Evolutionary conservation across 2,888 invertebrate genomes (phyloP).

Genomic region (Auanema freiburgensis): DNA sequence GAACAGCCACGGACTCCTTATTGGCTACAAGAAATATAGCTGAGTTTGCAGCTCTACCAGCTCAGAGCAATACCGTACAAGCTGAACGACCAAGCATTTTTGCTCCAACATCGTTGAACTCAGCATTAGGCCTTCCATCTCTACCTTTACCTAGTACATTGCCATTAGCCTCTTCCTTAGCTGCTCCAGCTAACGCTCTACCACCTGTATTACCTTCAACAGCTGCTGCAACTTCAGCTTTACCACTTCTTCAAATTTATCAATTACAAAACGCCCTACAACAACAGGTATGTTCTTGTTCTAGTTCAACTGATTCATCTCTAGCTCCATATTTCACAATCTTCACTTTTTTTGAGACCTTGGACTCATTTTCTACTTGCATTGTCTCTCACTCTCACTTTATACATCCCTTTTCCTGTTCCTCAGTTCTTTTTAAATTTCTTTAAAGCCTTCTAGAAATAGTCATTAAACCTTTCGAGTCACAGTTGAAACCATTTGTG

Average conservation of each 20-base stretch:
- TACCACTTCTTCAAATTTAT: slow-evolving; percentile 38
- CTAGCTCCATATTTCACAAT: no score
- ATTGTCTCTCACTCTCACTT: slow-evolving; percentile 6
- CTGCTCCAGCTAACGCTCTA: slow-evolving; percentile 16
- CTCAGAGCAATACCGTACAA: slow-evolving; percentile 7
- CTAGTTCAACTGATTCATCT: no score
- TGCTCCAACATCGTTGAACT: slow-evolving; percentile 7
- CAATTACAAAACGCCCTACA: slow-evolving; percentile 33
- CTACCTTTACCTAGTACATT: slow-evolving; percentile 16
- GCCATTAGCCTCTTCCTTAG: slow-evolving; percentile 24
- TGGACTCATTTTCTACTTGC: background rate
- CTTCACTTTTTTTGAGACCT: no score
- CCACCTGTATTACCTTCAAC: slow-evolving; percentile 18
- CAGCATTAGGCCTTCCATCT: slow-evolving; percentile 3
- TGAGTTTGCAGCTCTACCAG: slow-evolving; percentile 2
- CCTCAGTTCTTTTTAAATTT: no score
- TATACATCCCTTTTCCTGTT: background rate
- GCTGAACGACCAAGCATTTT: background rate
- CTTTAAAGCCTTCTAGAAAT: no score
- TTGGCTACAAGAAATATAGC: background rate
- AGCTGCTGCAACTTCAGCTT: slow-evolving; percentile 24
- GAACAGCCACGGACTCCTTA: slow-evolving; percentile 1
- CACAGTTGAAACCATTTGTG: no score
- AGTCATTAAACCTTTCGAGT: no score
- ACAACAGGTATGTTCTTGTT: slow-evolving; percentile 17